Evolutionary conservation across 2,113 vertebrate species (phyloP).

Genomic region (Xerus inauris): DNA sequence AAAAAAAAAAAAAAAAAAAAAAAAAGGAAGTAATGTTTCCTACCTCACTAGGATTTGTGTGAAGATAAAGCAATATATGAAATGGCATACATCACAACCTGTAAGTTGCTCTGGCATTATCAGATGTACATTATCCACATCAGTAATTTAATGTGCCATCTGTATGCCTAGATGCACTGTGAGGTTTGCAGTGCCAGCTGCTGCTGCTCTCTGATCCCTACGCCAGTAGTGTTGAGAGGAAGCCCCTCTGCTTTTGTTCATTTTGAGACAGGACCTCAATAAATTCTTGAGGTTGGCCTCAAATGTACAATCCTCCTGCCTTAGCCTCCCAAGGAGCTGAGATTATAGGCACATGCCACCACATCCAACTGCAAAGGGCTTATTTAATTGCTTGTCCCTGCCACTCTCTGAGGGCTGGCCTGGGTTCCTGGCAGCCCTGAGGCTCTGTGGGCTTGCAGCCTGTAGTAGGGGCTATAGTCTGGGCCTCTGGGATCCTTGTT

Average conservation of each 20-base stretch:
- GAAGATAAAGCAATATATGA: not conserved
- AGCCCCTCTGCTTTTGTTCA: too few species aligned
- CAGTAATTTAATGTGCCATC: not conserved
- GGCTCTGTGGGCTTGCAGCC: not conserved
- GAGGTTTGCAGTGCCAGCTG: too few species aligned
- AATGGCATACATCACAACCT: not conserved
- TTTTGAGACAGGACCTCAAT: too few species aligned
- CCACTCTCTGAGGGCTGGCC: not conserved
- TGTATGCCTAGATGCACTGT: not conserved
- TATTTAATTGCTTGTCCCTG: not conserved
- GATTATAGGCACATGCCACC: too few species aligned
- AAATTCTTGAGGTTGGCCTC: too few species aligned
- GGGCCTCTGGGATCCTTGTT: not conserved
- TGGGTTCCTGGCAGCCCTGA: not conserved
- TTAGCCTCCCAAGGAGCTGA: too few species aligned
- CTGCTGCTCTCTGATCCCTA: too few species aligned
- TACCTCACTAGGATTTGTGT: not conserved
- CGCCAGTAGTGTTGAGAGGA: not conserved
- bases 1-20: too few species aligned
- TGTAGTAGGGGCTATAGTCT: not conserved
- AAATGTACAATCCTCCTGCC: too few species aligned
- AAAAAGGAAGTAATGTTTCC: not conserved
- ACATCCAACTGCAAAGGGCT: too few species aligned
- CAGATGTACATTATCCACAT: not conserved
- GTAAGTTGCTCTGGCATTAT: not conserved